Conservation (phyloP, 2,797 vertebrate genomes). For the Gouania willdenowi region DNA sequence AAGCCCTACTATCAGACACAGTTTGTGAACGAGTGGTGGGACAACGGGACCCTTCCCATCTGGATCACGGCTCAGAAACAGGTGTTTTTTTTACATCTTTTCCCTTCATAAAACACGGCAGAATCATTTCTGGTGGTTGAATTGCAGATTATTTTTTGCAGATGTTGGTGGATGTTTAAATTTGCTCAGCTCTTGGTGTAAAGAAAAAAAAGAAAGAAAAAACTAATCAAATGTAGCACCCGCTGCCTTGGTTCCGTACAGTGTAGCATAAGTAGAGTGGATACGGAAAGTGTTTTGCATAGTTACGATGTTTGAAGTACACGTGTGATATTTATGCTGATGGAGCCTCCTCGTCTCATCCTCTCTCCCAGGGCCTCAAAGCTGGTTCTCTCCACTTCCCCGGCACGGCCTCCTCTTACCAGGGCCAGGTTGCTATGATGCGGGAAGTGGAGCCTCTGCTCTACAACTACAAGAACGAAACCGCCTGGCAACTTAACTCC, state of each 20-base stretch:
- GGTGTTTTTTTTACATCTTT: conserved; percentile 65
- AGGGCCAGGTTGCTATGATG: conserved; percentile 62
- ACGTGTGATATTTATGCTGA: conserved; percentile 11
- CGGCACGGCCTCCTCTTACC: conserved; percentile 81
- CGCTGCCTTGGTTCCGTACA: no score
- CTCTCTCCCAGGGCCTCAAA: conserved; percentile 79
- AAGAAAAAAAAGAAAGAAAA: no score
- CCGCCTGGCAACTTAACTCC: conserved; percentile 74
- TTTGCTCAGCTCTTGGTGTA: no score
- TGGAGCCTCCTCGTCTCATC: conserved; percentile 1
- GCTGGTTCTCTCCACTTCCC: conserved; percentile 90
- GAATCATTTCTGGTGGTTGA: conserved; percentile 20
- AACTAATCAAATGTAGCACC: no score
- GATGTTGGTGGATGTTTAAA: conserved; percentile 34
- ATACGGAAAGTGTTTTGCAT: background rate
- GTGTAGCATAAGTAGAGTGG: no score
- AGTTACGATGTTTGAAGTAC: background rate
- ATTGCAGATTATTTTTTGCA: conserved; percentile 13
- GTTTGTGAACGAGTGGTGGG: conserved; percentile 84
- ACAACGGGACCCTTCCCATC: conserved; percentile 89
- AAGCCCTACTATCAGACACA: conserved; percentile 80
- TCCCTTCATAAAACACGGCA: conserved; percentile 23
- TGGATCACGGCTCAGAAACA: conserved; percentile 95
- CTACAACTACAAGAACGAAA: conserved; percentile 83
- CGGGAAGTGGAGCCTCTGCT: conserved; percentile 69